Conservation (phyloP, 1,140 invertebrate genomes). For the Formica exsecta region DNA sequence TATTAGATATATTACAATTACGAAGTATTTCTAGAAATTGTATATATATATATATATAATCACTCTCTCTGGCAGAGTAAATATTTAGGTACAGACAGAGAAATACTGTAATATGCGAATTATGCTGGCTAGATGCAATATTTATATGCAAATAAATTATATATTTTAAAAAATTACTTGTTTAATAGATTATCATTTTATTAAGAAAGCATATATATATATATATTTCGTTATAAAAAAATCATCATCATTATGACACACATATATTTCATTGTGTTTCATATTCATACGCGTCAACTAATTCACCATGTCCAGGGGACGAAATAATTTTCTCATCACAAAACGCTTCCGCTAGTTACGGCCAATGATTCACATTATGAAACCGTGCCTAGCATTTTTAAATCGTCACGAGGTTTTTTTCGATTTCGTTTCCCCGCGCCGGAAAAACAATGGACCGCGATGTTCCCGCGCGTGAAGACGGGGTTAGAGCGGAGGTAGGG, state of each 20-base stretch:
- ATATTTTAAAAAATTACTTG: not conserved
- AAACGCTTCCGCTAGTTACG: constrained; percentile 36
- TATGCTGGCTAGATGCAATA: not conserved
- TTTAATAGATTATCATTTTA: not conserved
- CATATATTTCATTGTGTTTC: not conserved
- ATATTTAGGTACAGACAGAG: not conserved
- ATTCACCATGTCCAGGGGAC: constrained; percentile 19
- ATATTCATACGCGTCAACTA: constrained; percentile 36
- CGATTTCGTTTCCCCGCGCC: constrained; percentile 33
- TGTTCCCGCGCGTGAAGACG: constrained; percentile 56
- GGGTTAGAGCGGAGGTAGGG: constrained; percentile 5
- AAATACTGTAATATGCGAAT: not conserved
- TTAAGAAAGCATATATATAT: not conserved
- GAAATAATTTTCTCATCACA: constrained; percentile 52
- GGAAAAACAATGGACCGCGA: constrained; percentile 72
- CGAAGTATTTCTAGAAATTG: too few species aligned
- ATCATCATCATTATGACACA: constrained; percentile 5
- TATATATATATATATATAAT: too few species aligned
- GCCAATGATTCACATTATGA: constrained; percentile 37
- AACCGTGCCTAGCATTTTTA: constrained; percentile 32
- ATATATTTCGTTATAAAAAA: not conserved
- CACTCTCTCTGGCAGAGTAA: not conserved
- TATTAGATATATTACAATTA: too few species aligned
- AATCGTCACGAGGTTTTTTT: constrained; percentile 45
- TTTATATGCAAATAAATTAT: not conserved